These are phyloP conservation scores for Mus minutoides DNA, from an alignment of 2,797 vertebrate species.

Conservation along the genomic window DNA sequence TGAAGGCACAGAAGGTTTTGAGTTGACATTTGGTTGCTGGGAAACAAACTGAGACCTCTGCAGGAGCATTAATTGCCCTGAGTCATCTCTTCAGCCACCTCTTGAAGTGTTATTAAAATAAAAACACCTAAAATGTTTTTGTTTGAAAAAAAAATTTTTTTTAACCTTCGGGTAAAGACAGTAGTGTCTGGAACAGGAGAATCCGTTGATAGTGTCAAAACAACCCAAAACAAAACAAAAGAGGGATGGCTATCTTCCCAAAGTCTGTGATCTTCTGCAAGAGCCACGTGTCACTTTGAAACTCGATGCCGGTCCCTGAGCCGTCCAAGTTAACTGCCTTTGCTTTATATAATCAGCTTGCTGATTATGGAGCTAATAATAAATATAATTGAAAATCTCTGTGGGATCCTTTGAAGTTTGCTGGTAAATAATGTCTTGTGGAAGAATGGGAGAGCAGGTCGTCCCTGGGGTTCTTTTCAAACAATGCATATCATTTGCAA, in stretches of 20 bases:
- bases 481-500: background rate
- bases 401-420: constrained; percentile 67
- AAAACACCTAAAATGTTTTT: constrained; percentile 37
- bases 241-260: constrained; percentile 26
- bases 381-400: constrained; percentile 68
- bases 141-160: constrained; percentile 2
- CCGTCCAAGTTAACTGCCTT: constrained; percentile 44
- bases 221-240: constrained; percentile 30
- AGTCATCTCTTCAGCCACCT: background rate
- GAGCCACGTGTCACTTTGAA: constrained; percentile 78
- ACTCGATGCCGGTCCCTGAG: constrained; percentile 70
- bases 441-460: background rate
- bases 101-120: background rate
- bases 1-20: background rate
- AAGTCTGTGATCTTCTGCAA: constrained; percentile 46
- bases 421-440: constrained; percentile 65
- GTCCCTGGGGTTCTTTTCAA: constrained; percentile 41
- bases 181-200: constrained; percentile 16
- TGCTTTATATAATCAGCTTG: constrained; percentile 63
- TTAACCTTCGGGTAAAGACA: constrained; percentile 38
- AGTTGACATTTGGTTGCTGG: background rate
- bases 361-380: constrained; percentile 68
- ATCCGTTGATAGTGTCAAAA: constrained; percentile 55
- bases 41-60: background rate
- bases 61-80: background rate